Base-by-base conservation (phyloP, 2,888 invertebrate genomes). In the Drosophila affinis region DNA sequence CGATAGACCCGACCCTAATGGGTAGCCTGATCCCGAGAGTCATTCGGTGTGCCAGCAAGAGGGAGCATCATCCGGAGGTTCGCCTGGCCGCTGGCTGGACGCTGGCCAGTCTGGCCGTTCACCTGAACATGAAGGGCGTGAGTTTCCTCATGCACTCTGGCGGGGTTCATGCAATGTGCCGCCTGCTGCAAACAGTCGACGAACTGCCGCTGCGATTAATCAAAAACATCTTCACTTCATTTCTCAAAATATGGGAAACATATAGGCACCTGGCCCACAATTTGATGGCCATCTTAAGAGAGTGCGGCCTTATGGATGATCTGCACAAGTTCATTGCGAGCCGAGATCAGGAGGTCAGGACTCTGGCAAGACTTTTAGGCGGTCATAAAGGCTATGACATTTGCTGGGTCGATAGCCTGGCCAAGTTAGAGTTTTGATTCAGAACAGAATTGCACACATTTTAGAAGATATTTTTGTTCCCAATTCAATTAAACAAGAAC, bases 11-110 rank as follows among this genome's bases (percentile, higher is more conserved):
- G 47, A 60, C 63, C 21, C 58, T 73, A 7, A 65, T 75, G 45
- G 18, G 63, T 27, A 63, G 72, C 12, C 29, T 78, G 12, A 9
- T 78, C 0, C 49, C 65, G 27, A 67, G 69, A 54, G 72, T 78
- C 14, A 64, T 75, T 9, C 9, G 10, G n/a, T 69, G 72, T 17
- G 72, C 72, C 62, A 69, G 75, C 72, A 47, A 55, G 18, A 3
- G n/a, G 21, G 81, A 78, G 51, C 10, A 21, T 0, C 39, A 39
- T 3, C 2, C 0, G 9, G 21, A 24, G n/a, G 60, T 81, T 9
- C 79, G 78, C 4, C 21, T 64, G 3, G 44, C 65, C 3, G 81
- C 76, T 3, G 63, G 72, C 9, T 81, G 79, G 79, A 70, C 81
- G 0, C 32, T 81, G 18, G 67, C 57, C 24, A 81, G 79, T 9